Evolutionary conservation across 1,140 invertebrate species (phyloP), one percentile per base, ranked within the genome.

Genomic region (Helicorthomorpha holstii): DNA sequence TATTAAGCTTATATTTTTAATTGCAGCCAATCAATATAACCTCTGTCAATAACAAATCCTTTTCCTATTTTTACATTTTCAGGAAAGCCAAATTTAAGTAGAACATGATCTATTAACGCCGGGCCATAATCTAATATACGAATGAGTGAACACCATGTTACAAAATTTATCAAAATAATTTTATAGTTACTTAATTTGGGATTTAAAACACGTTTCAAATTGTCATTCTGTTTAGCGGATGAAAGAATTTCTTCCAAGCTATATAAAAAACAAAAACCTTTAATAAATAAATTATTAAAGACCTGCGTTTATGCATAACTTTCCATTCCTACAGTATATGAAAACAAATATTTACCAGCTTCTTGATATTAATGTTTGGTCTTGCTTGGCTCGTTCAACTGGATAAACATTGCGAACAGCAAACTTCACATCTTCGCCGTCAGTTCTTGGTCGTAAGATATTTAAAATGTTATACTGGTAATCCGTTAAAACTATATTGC

Each of bases 401-500:
- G 89, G 88, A 72, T 93, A 96, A 62, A 80, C 88, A 64, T 97
- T 88, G 62, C 78, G 80, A 0, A 96, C 89, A 52, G 84, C 83
- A 77, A 95, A 89, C 59, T 81, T 80, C 10, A 95, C 76, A 71
- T 91, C 87, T 64, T 95, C 89, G 42, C 85, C 87, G 68, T 95
- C 91, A 14, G 84, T 87, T 60, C 96, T 82, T 1, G 92, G 90
- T 47, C 96, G 71, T 1, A 99, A 66, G 38, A 99, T 82, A 72
- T 95, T 92, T 0, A 98, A 71, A 59, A 97, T 98, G 0, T 75
- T 85, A 70, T 87, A 83, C 54, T 94, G 79, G 67, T 78, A 71
- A 72, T 99, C 95, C 22, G 93, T 94, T 1, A 99, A 70, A 49
- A 98, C 75, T 46, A 99, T 83, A 67, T 99, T 99, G 53, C 96